Evolutionary conservation across 2,113 vertebrate genomes (phyloP), one percentile per base, ranked within the genome.

Genomic region (Silurus glanis): DNA sequence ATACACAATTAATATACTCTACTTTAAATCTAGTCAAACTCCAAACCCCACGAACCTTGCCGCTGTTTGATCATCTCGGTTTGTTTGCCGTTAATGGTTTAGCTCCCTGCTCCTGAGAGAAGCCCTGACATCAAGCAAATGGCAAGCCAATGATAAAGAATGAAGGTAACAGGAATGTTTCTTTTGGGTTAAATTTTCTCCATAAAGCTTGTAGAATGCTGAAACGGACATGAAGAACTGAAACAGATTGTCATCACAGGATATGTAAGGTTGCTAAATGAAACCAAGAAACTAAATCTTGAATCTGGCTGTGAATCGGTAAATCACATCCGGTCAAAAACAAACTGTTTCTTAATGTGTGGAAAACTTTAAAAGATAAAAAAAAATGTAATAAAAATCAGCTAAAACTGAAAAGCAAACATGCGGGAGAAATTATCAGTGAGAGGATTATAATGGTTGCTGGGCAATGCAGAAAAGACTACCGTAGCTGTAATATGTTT

Each of bases 161-260:
- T 58, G 8, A 90, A 83, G 17, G 75, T 89, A 47, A 85, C 8
- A 58, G 93, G 92, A 94, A 93, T 93, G 90, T 93, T 86, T 53
- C 49, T 55, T 85, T 56, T 90, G 61, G 80, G 25, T 83, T 88
- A 74, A n/a, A 19, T 45, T 82, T 19, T 84, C 76, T 67, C 66
- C 45, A 59, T 87, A 78, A 67, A 84, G 59, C 59, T 74, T 62
- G 13, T 12, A 66, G 67, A 16, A 28, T 5, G 6, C 59, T 28
- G n/a, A 58, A 21, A 47, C 25, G 64, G 19, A 49, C 2, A 2
- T 14, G 49, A 66, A 83, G n/a, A 84, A 83, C 37, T 85, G 51
- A 81, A 88, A 62, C 55, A 82, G 81, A 89, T 86, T 76, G 81
- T 87, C 84, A 47, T 85, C 83, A 85, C 82, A 56, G 49, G 49